phyloP scores from a whole-genome alignment of 2,888 invertebrate species.

The Drosophila nr. fundita region DNA sequence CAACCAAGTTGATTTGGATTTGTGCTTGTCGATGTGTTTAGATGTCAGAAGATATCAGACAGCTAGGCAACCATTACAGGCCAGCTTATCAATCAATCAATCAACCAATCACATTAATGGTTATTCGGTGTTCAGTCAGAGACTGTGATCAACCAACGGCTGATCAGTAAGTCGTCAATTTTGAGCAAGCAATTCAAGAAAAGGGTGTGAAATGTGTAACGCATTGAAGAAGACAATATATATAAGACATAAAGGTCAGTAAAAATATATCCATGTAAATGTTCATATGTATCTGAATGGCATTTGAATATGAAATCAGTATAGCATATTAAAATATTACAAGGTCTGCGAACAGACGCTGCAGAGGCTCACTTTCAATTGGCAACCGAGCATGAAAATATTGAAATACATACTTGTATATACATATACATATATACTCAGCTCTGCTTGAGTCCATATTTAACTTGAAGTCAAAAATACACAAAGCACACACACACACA shows the following conservation, averaged over 20 bases:
- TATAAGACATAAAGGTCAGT: no score
- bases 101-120: not conserved
- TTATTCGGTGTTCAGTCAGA: not conserved
- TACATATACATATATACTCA: slow-evolving; percentile 30
- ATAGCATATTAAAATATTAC: not conserved
- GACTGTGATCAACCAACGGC: not conserved
- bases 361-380: slow-evolving; percentile 24
- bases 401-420: slow-evolving; percentile 51
- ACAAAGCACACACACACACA: slow-evolving; percentile 20
- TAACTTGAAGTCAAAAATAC: slow-evolving; percentile 58
- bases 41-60: not conserved
- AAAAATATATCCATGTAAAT: not conserved
- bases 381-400: slow-evolving; percentile 55
- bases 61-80: slow-evolving; percentile 9
- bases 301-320: not conserved
- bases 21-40: slow-evolving; percentile 22
- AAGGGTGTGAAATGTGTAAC: no score
- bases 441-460: slow-evolving; percentile 41
- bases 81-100: slow-evolving; percentile 23
- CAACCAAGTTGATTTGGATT: slow-evolving; percentile 30
- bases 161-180: slow-evolving; percentile 16
- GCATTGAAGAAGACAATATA: no score
- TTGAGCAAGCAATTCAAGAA: no score
- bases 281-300: not conserved
- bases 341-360: slow-evolving; percentile 12